phyloP scores from a whole-genome alignment of 2,797 vertebrate species.

The Masticophis lateralis region DNA sequence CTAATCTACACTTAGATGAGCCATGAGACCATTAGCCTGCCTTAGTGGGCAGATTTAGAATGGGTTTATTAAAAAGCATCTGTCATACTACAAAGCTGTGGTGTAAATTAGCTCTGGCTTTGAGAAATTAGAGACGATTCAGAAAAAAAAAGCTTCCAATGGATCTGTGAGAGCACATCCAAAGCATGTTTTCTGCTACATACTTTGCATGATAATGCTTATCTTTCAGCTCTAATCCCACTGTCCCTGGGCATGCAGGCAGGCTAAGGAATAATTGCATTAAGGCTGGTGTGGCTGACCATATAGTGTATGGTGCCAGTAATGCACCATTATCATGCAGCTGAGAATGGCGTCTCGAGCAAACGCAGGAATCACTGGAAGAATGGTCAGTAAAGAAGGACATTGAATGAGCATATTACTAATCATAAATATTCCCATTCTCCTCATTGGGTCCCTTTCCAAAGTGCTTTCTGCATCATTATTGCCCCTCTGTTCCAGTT shows the following conservation, averaged over 20 bases:
- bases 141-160: neutral
- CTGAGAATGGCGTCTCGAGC: neutral
- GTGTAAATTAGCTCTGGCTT: neutral
- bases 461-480: neutral
- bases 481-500: neutral
- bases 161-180: neutral
- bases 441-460: neutral
- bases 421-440: neutral
- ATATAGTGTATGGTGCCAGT: rapidly evolving
- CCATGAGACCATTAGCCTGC: neutral
- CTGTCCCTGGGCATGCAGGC: neutral
- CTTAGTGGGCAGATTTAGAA: neutral
- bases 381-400: neutral
- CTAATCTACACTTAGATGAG: neutral
- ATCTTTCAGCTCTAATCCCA: constrained; percentile 9
- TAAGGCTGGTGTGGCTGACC: neutral
- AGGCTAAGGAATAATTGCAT: neutral
- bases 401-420: neutral
- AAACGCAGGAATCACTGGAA: neutral
- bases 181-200: neutral
- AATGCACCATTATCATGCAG: neutral
- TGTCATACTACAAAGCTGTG: neutral
- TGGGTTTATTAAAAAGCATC: neutral
- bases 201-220: neutral
- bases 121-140: neutral